Base-by-base conservation (phyloP, 1,140 invertebrate genomes). In the Riptortus pedestris region DNA sequence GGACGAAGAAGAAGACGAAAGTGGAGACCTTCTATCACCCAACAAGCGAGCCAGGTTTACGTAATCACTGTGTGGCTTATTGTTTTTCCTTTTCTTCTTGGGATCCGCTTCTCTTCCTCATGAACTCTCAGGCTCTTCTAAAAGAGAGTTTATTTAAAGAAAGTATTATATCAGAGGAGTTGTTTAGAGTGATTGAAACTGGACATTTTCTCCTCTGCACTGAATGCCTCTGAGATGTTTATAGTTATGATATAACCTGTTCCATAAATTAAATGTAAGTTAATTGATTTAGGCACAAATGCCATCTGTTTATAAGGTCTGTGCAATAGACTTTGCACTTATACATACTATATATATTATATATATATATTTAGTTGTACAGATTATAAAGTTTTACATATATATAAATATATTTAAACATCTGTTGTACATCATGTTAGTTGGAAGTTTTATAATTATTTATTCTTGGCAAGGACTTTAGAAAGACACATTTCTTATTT, bases 1-100 rank as follows among this genome's bases (percentile, higher is more conserved):
- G 0, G 92, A 95, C 70, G 93, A 95, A 69, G 93, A 96, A 68
- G 92, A 94, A 60, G 88, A 92, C 64, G 87, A 90, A 59, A 38
- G 43, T 18, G 52, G 27, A 18, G 68, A 66, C 29, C 63, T 67
- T 7, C 27, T 67, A 28, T 65, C 68, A 7, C 60, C 67, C 24
- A 33, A 66, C 18, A 69, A 69, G 48, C 43, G 68, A 28, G 63
- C 65, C 29, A 63, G 68, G 29, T 69, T 67, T 45, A 66, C 68
- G 26, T 69, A 67, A 64, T 58, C 61, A 7, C 4, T 26, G n/a
- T n/a, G 27, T 52, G 24, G 22, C 31, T n/a, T n/a, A n/a, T n/a
- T n/a, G n/a, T n/a, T n/a, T n/a, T n/a, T n/a, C n/a, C n/a, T n/a
- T n/a, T n/a, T n/a, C n/a, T n/a, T n/a, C n/a, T n/a, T n/a, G n/a